Conservation (phyloP, 1,140 invertebrate species). For the Drosophila tropicalis region DNA sequence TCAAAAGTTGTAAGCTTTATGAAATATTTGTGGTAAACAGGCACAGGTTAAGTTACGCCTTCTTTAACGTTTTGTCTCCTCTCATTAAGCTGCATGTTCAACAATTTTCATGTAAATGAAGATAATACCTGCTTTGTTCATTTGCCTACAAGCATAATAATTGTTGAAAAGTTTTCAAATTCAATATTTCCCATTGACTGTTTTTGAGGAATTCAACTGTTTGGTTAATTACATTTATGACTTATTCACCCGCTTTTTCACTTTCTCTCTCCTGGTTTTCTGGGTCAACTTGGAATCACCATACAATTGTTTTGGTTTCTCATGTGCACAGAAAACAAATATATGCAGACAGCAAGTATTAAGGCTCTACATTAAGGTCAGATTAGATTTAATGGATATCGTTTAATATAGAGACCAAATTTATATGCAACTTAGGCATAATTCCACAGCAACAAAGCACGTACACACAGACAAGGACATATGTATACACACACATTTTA, state of each 20-base stretch:
- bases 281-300: not conserved
- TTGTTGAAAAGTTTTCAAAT: slow-evolving; percentile 34
- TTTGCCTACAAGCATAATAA: slow-evolving; percentile 58
- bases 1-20: slow-evolving; percentile 39
- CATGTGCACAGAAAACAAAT: too few relatives aligned
- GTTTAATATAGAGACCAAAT: not conserved
- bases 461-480: not conserved
- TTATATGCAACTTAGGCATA: not conserved
- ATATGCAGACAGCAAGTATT: not conserved
- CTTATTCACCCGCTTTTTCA: not conserved
- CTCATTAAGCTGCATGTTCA: slow-evolving; percentile 32
- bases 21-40: slow-evolving; percentile 60
- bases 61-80: not conserved
- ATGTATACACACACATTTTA: not conserved
- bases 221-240: not conserved
- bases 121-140: slow-evolving; percentile 18
- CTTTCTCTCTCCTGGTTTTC: not conserved
- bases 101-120: slow-evolving; percentile 49
- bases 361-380: not conserved
- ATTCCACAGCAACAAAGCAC: not conserved
- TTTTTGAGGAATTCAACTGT: not conserved
- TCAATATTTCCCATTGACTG: not conserved
- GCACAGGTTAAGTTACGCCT: slow-evolving; percentile 23
- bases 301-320: too few relatives aligned
- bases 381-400: slow-evolving; percentile 8